Base-by-base conservation (phyloP, 2,797 vertebrate genomes). In the Eupleurogrammus muticus region DNA sequence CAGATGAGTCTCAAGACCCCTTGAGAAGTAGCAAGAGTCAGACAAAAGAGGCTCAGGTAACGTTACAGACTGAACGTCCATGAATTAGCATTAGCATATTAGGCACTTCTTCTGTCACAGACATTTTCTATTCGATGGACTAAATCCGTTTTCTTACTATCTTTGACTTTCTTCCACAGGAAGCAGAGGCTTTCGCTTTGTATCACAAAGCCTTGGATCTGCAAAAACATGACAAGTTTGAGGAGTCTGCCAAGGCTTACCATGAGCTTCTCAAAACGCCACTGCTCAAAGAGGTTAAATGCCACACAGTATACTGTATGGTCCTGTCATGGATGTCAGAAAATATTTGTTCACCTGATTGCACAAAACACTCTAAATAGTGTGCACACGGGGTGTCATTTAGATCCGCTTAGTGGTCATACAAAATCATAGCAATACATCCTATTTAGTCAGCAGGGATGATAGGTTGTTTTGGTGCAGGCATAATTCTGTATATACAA, bases 161-260 rank as follows among this genome's bases (percentile, higher is more conserved):
- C 0, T 56, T 57, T 65, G 51, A 2, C 59, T 59, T 70, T 16
- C 70, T 1, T 76, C 28, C 8, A 19, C 79, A 99, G 98, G 98
- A 99, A 93, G 97, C 97, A 0, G 98, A 99, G 90, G 98, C 98
- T 1, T 99, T 99, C 92, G 96, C 98, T 73, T 90, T 99, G 40
- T 99, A 99, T 72, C 97, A 99, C 88, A 97, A 96, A 90, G 98
- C 98, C 34, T 92, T 99, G 88, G 98, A 99, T 88, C 95, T 99
- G 60, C 98, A 99, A 90, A 99, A 99, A 74, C 97, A 98, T n/a
- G 98, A 99, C 90, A 93, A 94, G 55, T 98, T 97, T 89, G 97
- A 98, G 48, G 97, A 99, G 46, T 99, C 98, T 12, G 94, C 96
- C 60, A 96, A 94, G 76, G 98, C 98, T 51, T 99, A 99, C 82